A percentile compares a stretch with the other conserved stretches of the same genome.
Evolutionary conservation across 2,113 vertebrate species (phyloP).

Genomic region (Cathartes aura): DNA sequence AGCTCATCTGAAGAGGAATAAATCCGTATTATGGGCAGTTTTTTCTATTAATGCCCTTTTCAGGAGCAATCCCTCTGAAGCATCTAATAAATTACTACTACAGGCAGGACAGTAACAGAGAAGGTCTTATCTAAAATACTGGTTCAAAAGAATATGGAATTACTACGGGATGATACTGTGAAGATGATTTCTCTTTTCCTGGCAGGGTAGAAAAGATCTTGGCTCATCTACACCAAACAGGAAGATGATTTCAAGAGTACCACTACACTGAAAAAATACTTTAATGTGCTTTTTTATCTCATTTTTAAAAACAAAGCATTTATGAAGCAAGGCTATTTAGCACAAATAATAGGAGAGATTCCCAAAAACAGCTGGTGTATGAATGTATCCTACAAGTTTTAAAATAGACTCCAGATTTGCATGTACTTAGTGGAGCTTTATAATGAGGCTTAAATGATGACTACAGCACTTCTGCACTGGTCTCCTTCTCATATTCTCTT

Average conservation of each 20-base stretch:
- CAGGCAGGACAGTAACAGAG: not conserved
- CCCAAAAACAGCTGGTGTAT: not conserved
- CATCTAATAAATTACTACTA: not conserved
- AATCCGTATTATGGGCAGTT: accelerated
- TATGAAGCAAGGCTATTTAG: not conserved
- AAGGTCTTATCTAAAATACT: not conserved
- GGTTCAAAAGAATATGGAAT: not conserved
- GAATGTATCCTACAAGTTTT: not conserved
- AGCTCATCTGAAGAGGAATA: not conserved
- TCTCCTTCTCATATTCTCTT: not conserved
- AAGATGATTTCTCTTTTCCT: not conserved
- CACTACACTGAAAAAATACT: not conserved
- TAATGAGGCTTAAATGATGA: not conserved
- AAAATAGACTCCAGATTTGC: not conserved
- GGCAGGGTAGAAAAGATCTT: not conserved
- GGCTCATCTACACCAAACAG: not conserved
- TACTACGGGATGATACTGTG: not conserved
- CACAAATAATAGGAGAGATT: not conserved
- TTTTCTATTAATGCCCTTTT: not conserved
- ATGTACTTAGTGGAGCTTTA: not conserved
- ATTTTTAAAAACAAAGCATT: not conserved
- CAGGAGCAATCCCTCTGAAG: not conserved
- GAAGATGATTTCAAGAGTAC: not conserved
- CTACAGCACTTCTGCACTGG: not conserved
- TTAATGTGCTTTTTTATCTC: not conserved